Base-by-base conservation (phyloP, 2,797 vertebrate species). In the Phrynocephalus vlangalii region DNA sequence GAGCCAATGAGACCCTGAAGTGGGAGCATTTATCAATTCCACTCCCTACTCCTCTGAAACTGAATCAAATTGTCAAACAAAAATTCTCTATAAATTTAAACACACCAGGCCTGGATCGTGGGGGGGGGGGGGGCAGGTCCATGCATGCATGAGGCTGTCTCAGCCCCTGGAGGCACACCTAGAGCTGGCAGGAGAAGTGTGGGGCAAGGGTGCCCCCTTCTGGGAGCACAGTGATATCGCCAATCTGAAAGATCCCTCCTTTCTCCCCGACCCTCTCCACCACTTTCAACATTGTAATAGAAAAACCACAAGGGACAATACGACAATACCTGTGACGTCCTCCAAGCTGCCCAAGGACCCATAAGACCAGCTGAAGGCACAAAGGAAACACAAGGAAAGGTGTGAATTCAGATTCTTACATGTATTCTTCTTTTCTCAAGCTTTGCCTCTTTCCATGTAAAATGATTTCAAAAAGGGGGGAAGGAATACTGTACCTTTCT, bases 291-390 rank as follows among this genome's bases (percentile, higher is more conserved):
- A 0, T 6, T 30, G 24, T n/a, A 50, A 66, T 13, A 11, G 3
- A 90, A 89, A 44, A 89, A 68, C 38, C 38, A 50, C 15, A 3
- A 60, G 8, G 16, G 28, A 44, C 30, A n/a, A 88, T 96, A 97
- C 97, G 22, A 44, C 30, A n/a, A 88, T 96, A 97, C 97, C 96
- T 97, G 96, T 94, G 95, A 95, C 85, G 89, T 97, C 95, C 4
- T 97, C 97, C 82, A 96, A 95, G 92, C 96, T 97, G 94, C 96
- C 96, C 63, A 97, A 97, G 82, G 96, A 97, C 87, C 96, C 96
- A 81, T 92, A 95, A 86, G 93, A 95, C 87, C 91, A 79, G 72
- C 86, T 91, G 85, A 73, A 91, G 90, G 83, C 77, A 66, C 50
- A n/a, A 3, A 1, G 70, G 24, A 91, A 71, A 93, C 50, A 94